These are phyloP conservation scores for Aromia moschata DNA, from an alignment of 2,888 invertebrate genomes.

Conservation along the genomic window DNA sequence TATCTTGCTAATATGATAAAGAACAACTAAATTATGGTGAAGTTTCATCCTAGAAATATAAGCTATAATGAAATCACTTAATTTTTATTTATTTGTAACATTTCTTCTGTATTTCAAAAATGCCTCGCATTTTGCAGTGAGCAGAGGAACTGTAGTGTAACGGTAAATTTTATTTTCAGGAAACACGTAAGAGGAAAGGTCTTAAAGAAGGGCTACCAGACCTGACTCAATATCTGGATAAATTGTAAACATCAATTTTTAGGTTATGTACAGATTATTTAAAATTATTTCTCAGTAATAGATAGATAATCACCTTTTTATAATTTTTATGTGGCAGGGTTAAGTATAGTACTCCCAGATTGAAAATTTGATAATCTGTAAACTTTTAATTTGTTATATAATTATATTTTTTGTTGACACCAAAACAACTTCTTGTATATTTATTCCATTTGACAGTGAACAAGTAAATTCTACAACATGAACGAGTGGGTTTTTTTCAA, in stretches of 20 bases:
- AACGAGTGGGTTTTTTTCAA: slow-evolving; percentile 33
- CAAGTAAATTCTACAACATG: slow-evolving; percentile 43
- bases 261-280: slow-evolving; percentile 62
- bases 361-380: slow-evolving; percentile 36
- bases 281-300: slow-evolving; percentile 45
- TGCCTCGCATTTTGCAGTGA: too few species aligned
- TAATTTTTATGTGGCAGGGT: slow-evolving; percentile 38
- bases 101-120: too few species aligned
- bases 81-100: too few species aligned
- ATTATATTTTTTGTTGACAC: slow-evolving; percentile 38
- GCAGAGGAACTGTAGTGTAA: not conserved
- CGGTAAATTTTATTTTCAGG: slow-evolving; percentile 65
- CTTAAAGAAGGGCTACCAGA: slow-evolving; percentile 98
- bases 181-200: slow-evolving; percentile 98
- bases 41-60: too few species aligned
- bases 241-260: slow-evolving; percentile 80
- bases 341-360: slow-evolving; percentile 25
- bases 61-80: too few species aligned
- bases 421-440: slow-evolving; percentile 37
- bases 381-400: slow-evolving; percentile 36
- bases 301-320: slow-evolving; percentile 36
- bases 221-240: slow-evolving; percentile 95
- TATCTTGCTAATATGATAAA: too few species aligned
- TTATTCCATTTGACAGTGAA: slow-evolving; percentile 37
- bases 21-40: too few species aligned